These are phyloP conservation scores for Halocynthia aurantium DNA, from an alignment of 23 tunicate species.

Conservation along the genomic window DNA sequence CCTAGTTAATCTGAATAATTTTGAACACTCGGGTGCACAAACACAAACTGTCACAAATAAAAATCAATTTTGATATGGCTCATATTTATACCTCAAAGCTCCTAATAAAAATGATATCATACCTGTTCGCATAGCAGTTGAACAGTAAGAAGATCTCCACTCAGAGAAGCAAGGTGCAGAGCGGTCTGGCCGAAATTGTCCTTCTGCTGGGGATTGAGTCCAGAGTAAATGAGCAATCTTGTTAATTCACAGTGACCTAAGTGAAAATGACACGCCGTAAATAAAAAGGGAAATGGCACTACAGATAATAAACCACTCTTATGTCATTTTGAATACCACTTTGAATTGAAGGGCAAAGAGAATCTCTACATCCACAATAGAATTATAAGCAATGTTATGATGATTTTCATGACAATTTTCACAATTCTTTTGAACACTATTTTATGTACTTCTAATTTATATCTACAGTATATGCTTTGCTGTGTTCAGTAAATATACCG, in stretches of 20 bases:
- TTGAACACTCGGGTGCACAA: not conserved
- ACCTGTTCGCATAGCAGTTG: constrained; percentile 96
- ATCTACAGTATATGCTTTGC: no score
- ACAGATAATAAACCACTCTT: no score
- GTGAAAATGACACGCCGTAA: constrained; percentile 3
- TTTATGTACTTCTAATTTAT: no score
- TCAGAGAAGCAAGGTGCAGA: constrained; percentile 84
- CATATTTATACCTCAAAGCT: not conserved
- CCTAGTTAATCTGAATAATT: not conserved
- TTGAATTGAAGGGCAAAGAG: no score
- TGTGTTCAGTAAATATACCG: no score
- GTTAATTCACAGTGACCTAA: constrained; percentile 92
- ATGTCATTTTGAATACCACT: no score
- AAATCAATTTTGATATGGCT: not conserved
- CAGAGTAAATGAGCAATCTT: constrained; percentile 93
- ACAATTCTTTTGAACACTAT: no score
- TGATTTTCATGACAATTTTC: no score
- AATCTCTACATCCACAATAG: no score
- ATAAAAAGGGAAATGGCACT: no score
- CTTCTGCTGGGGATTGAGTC: constrained; percentile 86
- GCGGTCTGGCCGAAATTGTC: constrained; percentile 97
- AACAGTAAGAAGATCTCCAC: constrained; percentile 88
- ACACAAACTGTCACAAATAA: not conserved
- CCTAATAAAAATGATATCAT: not conserved
- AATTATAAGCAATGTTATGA: no score